Percentiles rank a stretch among this genome's conserved stretches.
phyloP scores from a whole-genome alignment of 2,888 invertebrate species.

The Anarsia innoxiella region DNA sequence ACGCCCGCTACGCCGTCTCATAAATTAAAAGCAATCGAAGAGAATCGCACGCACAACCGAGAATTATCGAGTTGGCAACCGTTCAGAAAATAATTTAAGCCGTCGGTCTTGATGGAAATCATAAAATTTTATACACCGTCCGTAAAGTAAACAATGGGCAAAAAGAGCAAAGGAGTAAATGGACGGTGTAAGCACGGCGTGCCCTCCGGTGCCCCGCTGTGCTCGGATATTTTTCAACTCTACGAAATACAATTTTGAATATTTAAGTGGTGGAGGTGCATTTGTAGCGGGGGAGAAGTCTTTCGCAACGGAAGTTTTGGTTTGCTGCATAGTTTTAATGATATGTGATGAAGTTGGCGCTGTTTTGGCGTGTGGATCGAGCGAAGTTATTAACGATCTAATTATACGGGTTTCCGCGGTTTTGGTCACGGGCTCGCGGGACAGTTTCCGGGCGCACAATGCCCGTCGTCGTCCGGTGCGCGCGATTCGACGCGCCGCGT shows the following conservation, averaged over 20 bases:
- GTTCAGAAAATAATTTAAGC: conserved; percentile 62
- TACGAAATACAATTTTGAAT: conserved; percentile 38
- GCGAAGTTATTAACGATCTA: conserved; percentile 41
- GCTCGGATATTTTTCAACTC: conserved; percentile 36
- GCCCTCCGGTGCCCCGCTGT: conserved; percentile 42
- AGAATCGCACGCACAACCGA: conserved; percentile 38
- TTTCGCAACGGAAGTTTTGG: background rate
- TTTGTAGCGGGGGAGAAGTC: no score
- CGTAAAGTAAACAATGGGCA: conserved; percentile 71
- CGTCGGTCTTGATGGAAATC: conserved; percentile 59
- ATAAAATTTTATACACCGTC: conserved; percentile 63
- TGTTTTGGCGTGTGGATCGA: no score
- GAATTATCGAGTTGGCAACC: conserved; percentile 63
- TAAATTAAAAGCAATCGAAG: conserved; percentile 52
- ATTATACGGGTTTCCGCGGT: conserved; percentile 55
- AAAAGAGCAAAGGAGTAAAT: conserved; percentile 57
- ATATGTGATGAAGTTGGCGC: no score
- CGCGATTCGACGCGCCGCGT: conserved; percentile 36
- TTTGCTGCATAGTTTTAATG: no score
- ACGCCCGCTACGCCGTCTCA: conserved; percentile 32
- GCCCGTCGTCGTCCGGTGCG: conserved; percentile 24
- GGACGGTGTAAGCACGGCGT: conserved; percentile 37
- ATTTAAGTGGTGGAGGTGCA: conserved; percentile 25
- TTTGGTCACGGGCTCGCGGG: conserved; percentile 41
- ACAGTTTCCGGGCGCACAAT: conserved; percentile 39